Conservation (phyloP, 2,888 invertebrate genomes). For the Drosophila diplacantha region DNA sequence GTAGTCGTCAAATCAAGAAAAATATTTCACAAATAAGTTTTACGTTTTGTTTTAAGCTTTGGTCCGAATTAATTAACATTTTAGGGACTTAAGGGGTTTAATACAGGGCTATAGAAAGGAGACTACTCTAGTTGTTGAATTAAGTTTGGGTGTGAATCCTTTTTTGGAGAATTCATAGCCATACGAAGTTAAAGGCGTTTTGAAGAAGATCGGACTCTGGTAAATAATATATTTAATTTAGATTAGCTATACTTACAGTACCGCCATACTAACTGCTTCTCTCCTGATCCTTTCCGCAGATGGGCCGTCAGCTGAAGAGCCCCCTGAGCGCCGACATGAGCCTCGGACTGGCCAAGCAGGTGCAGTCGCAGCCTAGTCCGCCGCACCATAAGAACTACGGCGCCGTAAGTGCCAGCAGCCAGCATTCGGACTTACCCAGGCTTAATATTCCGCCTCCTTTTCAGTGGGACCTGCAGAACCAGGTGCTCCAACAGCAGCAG, state of each 20-base stretch:
- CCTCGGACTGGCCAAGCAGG: slow-evolving; percentile 77
- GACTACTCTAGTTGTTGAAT: not conserved
- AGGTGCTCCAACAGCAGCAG: slow-evolving; percentile 68
- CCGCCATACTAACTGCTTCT: not conserved
- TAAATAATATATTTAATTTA: not conserved
- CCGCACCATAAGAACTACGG: slow-evolving; percentile 78
- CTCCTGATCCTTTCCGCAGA: slow-evolving; percentile 54
- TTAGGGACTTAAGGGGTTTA: not conserved
- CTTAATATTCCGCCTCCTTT: not conserved
- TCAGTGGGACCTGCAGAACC: slow-evolving; percentile 77
- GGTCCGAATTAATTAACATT: not conserved
- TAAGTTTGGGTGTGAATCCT: not conserved
- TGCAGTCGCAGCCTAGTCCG: slow-evolving; percentile 78
- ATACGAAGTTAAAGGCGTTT: too few relatives aligned
- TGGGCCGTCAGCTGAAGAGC: slow-evolving; percentile 78
- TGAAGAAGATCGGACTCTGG: not conserved
- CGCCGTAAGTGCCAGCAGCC: slow-evolving; percentile 70
- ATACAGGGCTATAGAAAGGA: not conserved
- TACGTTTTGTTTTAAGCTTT: not conserved
- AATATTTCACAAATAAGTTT: not conserved
- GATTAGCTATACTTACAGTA: not conserved
- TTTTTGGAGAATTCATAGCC: too few relatives aligned
- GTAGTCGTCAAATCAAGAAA: not conserved
- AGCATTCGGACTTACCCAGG: too few relatives aligned
- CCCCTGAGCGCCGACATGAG: slow-evolving; percentile 77